These are phyloP conservation scores for Sinella curviseta DNA, from an alignment of 1,140 invertebrate species.

Conservation along the genomic window DNA sequence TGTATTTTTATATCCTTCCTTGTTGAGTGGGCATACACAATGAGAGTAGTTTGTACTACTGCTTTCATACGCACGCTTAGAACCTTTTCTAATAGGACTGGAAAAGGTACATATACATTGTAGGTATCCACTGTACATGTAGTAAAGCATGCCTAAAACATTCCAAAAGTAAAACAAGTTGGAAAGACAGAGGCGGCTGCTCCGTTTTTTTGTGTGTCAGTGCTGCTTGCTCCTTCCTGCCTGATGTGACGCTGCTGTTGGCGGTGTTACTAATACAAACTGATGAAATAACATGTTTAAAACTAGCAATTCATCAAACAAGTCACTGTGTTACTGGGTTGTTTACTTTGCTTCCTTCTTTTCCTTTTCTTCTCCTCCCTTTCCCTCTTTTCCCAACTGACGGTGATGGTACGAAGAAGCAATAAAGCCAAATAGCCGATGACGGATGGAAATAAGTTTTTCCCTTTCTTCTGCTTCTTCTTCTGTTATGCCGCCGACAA, in stretches of 20 bases:
- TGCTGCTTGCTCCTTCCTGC: neutral
- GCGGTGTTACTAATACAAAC: too few species aligned
- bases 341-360: constrained; percentile 8
- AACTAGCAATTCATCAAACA: constrained; percentile 14
- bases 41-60: too few species aligned
- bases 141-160: too few species aligned
- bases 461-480: neutral
- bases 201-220: too few species aligned
- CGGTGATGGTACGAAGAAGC: neutral
- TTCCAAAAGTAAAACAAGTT: too few species aligned
- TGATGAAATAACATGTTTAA: neutral
- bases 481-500: neutral
- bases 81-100: too few species aligned
- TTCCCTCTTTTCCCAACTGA: neutral
- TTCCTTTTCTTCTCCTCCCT: neutral
- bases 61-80: too few species aligned
- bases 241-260: neutral
- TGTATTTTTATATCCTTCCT: too few species aligned
- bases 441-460: constrained; percentile 14
- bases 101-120: too few species aligned
- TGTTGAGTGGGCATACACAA: too few species aligned
- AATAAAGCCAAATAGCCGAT: constrained; percentile 13
- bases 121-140: too few species aligned
- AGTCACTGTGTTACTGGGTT: constrained; percentile 21
- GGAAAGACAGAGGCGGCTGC: too few species aligned